Evolutionary conservation across 1,140 invertebrate species (phyloP), one percentile per base, ranked within the genome.

Genomic region (Drosophila lacteicornis): DNA sequence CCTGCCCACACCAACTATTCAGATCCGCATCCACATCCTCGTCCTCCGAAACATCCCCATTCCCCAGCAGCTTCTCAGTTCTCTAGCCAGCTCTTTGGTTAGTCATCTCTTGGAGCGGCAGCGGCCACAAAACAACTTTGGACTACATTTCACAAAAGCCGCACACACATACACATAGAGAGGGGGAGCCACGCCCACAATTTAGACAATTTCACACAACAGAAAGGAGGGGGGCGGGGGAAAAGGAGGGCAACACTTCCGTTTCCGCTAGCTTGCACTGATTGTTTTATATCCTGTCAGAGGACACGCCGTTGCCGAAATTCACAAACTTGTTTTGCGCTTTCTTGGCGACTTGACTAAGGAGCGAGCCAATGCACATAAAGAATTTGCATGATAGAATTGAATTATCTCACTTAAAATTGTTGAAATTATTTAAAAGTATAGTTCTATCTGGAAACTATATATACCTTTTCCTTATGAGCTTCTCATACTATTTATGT

Each of bases 211-310:
- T 85, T 84, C 74, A 73, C 63, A 76, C 68, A 82, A 65, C 55
- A 63, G 22, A 61, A 30, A 30, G 27, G 36, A 38, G 42, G 38
- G 62, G 13, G 55, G 58, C 33, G 17, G 43, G 27, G 27, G 11
- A 0, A 38, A 46, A 30, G 58, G 49, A 50, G 45, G 73, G 75
- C 63, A 82, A 79, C 79, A 88, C 83, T 88, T 91, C 88, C 88
- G 75, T 82, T 91, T 91, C 88, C 88, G 88, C 83, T 91, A 79
- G 84, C 83, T 91, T 91, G 88, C 88, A 78, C 88, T 91, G 88
- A 91, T 91, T 91, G 88, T 91, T 91, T 91, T 88, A 91, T 91
- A 91, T 91, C 83, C 88, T 91, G 88, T 88, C 88, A 87, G 79
- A 87, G 83, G 76, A 83, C 76, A 87, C 67, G 80, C 66, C 74